Conservation (phyloP, 2,113 vertebrate species). For the Thermophis baileyi region DNA sequence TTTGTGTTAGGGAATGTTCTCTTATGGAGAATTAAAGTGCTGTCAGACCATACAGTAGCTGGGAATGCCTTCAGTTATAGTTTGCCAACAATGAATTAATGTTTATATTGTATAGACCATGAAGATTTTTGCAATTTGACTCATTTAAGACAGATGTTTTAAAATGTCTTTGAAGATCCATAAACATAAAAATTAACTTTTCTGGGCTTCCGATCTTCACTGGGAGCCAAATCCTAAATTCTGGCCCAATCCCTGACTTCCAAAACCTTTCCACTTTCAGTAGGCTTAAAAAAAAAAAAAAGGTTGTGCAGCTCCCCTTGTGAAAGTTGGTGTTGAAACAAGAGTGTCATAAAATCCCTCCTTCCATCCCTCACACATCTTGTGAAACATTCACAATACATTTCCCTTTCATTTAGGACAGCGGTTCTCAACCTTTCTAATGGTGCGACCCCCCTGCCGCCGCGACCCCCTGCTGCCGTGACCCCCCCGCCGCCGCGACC, state of each 20-base stretch:
- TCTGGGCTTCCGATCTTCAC: slow-evolving; percentile 54
- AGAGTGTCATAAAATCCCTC: background rate
- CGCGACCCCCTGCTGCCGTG: too few relatives aligned
- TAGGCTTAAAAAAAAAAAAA: slow-evolving; percentile 43
- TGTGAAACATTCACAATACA: slow-evolving; percentile 21
- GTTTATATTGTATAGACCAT: background rate
- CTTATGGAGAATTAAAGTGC: background rate
- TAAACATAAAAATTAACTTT: slow-evolving; percentile 57
- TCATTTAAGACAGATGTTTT: background rate
- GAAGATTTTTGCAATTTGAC: background rate
- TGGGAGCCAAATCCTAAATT: slow-evolving; percentile 45
- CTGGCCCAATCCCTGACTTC: slow-evolving; percentile 7
- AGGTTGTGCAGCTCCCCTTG: slow-evolving; percentile 46
- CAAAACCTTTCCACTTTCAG: background rate
- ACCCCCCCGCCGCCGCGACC: too few relatives aligned
- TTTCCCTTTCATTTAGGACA: slow-evolving; percentile 13
- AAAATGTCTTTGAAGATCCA: slow-evolving; percentile 38
- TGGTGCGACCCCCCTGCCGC: too few relatives aligned
- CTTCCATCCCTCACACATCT: slow-evolving; percentile 25
- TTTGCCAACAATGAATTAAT: background rate
- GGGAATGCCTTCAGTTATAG: background rate
- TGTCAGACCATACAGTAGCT: background rate
- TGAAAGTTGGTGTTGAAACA: slow-evolving; percentile 44
- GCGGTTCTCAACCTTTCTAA: too few relatives aligned
- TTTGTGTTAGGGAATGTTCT: background rate